Evolutionary conservation across 2,113 vertebrate species (phyloP).

Genomic region (Tragulus kanchil): DNA sequence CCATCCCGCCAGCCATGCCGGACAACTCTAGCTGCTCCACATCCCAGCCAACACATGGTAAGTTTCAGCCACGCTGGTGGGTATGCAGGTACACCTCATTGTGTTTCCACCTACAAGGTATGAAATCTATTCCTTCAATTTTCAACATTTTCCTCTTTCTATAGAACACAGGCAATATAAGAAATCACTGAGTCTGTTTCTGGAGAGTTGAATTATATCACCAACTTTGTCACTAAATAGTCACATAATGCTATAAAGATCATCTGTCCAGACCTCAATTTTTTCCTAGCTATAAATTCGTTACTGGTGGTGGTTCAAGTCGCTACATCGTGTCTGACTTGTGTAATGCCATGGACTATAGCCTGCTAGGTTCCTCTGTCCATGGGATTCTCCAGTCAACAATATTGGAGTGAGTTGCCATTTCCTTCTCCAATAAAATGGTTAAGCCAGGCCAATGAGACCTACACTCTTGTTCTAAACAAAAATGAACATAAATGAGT

Average conservation of each 20-base stretch:
- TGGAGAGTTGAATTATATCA: neutral
- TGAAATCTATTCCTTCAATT: neutral
- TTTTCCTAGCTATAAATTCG: neutral
- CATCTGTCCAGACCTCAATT: neutral
- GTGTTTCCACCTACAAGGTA: neutral
- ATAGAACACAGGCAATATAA: neutral
- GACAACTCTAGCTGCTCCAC: neutral
- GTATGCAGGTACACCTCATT: neutral
- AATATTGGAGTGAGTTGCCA: too few species aligned
- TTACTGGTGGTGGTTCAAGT: too few species aligned
- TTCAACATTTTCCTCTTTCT: neutral
- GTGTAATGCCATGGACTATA: too few species aligned
- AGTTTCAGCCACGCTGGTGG: neutral
- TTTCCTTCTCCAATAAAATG: neutral
- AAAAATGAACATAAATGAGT: conserved; percentile 21
- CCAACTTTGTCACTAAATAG: neutral
- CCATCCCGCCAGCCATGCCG: neutral
- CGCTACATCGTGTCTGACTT: too few species aligned
- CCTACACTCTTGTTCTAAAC: conserved; percentile 10
- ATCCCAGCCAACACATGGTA: neutral
- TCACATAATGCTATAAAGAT: neutral
- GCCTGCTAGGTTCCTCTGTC: too few species aligned
- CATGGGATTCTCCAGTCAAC: too few species aligned
- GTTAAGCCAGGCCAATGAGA: neutral
- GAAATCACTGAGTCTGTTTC: neutral